phyloP scores from a whole-genome alignment of 2,113 vertebrate species.

The Mustela nigripes region DNA sequence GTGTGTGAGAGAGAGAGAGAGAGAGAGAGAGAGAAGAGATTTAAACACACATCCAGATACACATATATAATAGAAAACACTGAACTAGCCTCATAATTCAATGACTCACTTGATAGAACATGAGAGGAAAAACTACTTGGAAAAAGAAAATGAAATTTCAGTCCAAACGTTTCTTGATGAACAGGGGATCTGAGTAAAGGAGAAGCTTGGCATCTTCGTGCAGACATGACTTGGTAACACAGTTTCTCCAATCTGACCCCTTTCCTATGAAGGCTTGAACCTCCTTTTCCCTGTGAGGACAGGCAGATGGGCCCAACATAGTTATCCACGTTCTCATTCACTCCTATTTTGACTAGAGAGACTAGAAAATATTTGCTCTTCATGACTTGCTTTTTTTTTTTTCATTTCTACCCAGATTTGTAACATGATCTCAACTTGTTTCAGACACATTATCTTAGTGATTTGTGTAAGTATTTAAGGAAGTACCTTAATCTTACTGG shows the following conservation, averaged over 20 bases:
- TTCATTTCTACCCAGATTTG: not conserved
- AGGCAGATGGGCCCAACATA: not conserved
- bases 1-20: not conserved
- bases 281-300: not conserved
- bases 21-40: no score
- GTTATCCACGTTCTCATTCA: not conserved
- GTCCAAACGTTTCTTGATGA: not conserved
- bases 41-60: not conserved
- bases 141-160: slow-evolving; percentile 16
- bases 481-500: not conserved
- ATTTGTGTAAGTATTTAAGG: slow-evolving; percentile 1
- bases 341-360: not conserved
- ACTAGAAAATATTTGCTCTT: not conserved
- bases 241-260: not conserved
- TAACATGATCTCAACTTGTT: not conserved
- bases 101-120: not conserved
- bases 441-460: not conserved
- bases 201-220: not conserved
- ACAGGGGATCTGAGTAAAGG: not conserved
- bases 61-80: not conserved
- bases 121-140: not conserved
- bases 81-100: not conserved
- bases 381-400: not conserved
- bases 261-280: not conserved
- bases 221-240: not conserved